Evolutionary conservation across 2,888 invertebrate genomes (phyloP).

Genomic region (Ernsta delagoae): DNA sequence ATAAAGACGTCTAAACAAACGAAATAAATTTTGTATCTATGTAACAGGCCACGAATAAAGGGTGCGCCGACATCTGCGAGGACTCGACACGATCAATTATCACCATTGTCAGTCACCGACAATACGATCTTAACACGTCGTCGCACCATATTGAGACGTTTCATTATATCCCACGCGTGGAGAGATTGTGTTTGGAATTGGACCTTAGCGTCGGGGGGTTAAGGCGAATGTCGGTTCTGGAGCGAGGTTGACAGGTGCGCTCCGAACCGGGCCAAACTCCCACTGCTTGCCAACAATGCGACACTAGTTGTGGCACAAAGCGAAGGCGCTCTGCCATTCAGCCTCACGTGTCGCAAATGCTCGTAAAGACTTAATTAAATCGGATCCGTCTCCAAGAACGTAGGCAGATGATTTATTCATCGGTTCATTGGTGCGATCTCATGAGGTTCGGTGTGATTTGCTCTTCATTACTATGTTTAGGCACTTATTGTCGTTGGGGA

Average conservation of each 20-base stretch:
- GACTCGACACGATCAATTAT: slow-evolving; percentile 77
- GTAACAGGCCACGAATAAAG: slow-evolving; percentile 61
- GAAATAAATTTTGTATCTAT: slow-evolving; percentile 62
- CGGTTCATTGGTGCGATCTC: slow-evolving; percentile 47
- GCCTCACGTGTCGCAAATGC: slow-evolving; percentile 70
- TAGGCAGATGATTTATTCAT: slow-evolving; percentile 72
- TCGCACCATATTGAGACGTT: slow-evolving; percentile 66
- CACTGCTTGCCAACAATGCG: slow-evolving; percentile 77
- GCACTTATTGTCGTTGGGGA: no score
- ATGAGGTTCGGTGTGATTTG: slow-evolving; percentile 41
- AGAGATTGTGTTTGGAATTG: slow-evolving; percentile 36
- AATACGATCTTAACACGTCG: slow-evolving; percentile 68
- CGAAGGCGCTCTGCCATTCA: slow-evolving; percentile 63
- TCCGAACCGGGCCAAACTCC: slow-evolving; percentile 72
- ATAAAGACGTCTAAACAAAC: slow-evolving; percentile 61
- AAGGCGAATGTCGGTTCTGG: slow-evolving; percentile 48
- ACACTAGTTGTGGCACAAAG: slow-evolving; percentile 54
- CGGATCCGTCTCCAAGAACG: slow-evolving; percentile 62
- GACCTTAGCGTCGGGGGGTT: slow-evolving; percentile 51
- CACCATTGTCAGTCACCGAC: slow-evolving; percentile 67
- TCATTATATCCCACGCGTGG: slow-evolving; percentile 33
- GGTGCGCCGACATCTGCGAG: slow-evolving; percentile 72
- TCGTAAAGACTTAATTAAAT: slow-evolving; percentile 79
- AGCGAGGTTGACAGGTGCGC: slow-evolving; percentile 71
- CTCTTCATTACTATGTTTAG: slow-evolving; percentile 22